These are phyloP conservation scores for Platyrinchus mystaceus DNA, from an alignment of 2,797 vertebrate genomes.

Conservation along the genomic window DNA sequence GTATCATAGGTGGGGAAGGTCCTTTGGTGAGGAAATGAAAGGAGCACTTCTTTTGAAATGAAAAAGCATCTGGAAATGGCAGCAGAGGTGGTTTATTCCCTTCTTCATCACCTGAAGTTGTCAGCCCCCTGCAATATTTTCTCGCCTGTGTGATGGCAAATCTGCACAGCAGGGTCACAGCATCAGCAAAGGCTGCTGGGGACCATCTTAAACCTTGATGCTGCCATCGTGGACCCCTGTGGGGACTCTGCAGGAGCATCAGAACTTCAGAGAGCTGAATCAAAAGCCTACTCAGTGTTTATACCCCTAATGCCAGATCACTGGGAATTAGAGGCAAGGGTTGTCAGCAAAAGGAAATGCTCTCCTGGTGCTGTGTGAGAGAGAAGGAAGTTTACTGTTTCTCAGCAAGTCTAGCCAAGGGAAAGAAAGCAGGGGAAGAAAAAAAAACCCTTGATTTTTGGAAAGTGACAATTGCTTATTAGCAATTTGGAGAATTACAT, in stretches of 20 bases:
- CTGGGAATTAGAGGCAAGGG: slow-evolving; percentile 2
- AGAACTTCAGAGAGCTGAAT: background rate
- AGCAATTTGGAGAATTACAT: slow-evolving; percentile 44
- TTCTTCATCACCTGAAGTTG: background rate
- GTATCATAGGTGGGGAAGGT: background rate
- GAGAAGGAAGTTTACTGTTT: background rate
- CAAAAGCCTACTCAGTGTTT: slow-evolving; percentile 18
- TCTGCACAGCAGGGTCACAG: background rate
- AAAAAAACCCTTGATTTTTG: background rate
- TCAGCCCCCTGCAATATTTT: background rate
- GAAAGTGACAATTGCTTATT: slow-evolving; percentile 51
- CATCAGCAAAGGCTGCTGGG: background rate
- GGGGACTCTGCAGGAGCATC: background rate
- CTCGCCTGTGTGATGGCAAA: background rate
- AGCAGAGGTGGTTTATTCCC: background rate
- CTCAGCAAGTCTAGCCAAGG: background rate
- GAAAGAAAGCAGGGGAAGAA: background rate
- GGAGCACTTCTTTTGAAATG: slow-evolving; percentile 1
- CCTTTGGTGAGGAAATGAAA: slow-evolving; percentile 26
- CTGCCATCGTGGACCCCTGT: background rate
- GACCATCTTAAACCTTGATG: background rate
- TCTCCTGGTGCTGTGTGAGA: background rate
- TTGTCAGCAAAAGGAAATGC: slow-evolving; percentile 4
- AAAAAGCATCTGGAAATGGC: background rate
- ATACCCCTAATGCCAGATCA: background rate